These are phyloP conservation scores for Cyclopterus lumpus DNA, from an alignment of 2,797 vertebrate genomes.

Conservation along the genomic window DNA sequence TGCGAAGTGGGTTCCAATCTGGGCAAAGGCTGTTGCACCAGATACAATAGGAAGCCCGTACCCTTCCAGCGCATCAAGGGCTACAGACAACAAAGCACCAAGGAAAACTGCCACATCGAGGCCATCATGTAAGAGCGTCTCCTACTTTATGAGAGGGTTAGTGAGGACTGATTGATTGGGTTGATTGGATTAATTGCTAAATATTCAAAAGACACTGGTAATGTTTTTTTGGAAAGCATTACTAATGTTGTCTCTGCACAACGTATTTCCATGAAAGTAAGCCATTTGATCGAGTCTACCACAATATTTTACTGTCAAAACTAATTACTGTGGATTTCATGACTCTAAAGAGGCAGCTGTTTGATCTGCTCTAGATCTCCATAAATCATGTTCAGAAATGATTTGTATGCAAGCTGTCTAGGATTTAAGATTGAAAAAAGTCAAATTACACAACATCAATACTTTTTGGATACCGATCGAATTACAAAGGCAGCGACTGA, in stretches of 20 bases:
- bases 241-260: background rate
- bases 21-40: constrained; percentile 71
- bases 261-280: constrained; percentile 12
- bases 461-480: background rate
- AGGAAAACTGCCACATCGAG: constrained; percentile 73
- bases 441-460: background rate
- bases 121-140: constrained; percentile 82
- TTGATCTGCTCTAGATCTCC: constrained; percentile 12
- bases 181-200: background rate
- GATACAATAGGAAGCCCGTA: constrained; percentile 63
- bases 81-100: constrained; percentile 66
- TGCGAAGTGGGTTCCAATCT: constrained; percentile 37
- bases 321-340: constrained; percentile 17
- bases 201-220: background rate
- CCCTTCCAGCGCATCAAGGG: constrained; percentile 63
- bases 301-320: background rate
- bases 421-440: constrained; percentile 4
- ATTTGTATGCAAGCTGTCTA: constrained; percentile 6
- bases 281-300: background rate
- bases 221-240: background rate
- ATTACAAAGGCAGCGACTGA: background rate
- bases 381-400: constrained; percentile 21
- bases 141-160: background rate
- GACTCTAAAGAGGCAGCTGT: constrained; percentile 8
- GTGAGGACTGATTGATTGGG: background rate